These are phyloP conservation scores for Hestina assimilis DNA, from an alignment of 1,140 invertebrate genomes.

Conservation along the genomic window DNA sequence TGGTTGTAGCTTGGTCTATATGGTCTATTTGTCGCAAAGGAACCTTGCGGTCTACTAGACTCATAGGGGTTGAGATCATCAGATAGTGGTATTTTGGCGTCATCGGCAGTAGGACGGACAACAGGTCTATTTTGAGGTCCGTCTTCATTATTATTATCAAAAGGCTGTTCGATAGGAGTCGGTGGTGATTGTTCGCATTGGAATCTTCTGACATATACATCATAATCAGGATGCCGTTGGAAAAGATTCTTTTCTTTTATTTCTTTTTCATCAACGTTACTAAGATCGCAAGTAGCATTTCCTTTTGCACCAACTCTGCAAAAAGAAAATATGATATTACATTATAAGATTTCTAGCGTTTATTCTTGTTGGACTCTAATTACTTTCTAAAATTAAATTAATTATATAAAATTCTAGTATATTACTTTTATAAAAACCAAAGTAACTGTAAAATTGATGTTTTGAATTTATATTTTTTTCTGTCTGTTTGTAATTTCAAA, in stretches of 20 bases:
- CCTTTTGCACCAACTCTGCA: constrained; percentile 70
- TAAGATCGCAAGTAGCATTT: constrained; percentile 64
- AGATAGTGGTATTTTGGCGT: constrained; percentile 46
- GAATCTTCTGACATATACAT: constrained; percentile 58
- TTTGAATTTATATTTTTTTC: too few relatives aligned
- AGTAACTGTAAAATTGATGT: too few relatives aligned
- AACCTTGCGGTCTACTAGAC: constrained; percentile 32
- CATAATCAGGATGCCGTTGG: constrained; percentile 57
- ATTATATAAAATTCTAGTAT: too few relatives aligned
- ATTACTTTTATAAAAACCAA: too few relatives aligned
- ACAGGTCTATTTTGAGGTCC: constrained; percentile 48
- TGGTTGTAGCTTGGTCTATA: constrained; percentile 35
- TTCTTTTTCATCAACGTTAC: constrained; percentile 53
- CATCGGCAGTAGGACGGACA: constrained; percentile 46
- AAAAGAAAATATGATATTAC: too few relatives aligned
- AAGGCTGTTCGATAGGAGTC: constrained; percentile 45
- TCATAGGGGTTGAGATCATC: constrained; percentile 48
- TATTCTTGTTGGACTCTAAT: too few relatives aligned
- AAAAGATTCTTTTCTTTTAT: constrained; percentile 56
- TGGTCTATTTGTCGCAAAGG: constrained; percentile 31
- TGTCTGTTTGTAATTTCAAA: too few relatives aligned
- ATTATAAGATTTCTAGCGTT: too few relatives aligned
- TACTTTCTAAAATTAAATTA: too few relatives aligned
- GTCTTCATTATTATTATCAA: constrained; percentile 39
- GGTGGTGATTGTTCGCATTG: constrained; percentile 62